A percentile compares a stretch with the other conserved stretches of the same genome.
phyloP scores from a whole-genome alignment of 2,888 invertebrate genomes.

The Pimpla rufipes region DNA sequence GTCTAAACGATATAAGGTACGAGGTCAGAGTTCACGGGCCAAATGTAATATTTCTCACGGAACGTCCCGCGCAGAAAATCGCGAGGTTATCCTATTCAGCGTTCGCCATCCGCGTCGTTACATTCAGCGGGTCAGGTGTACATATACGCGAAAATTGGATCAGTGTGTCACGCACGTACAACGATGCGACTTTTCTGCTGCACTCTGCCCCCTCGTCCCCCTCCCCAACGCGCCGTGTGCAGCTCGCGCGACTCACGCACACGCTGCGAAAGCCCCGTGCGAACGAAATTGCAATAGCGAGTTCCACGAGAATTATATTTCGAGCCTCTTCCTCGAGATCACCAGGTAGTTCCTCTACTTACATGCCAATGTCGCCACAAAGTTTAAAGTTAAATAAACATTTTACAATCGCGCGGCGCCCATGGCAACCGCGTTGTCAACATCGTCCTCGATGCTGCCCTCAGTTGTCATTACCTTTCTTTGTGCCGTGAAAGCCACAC shows the following conservation, averaged over 20 bases:
- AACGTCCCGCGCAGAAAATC: background rate
- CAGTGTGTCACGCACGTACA: conserved; percentile 52
- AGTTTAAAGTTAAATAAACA: conserved; percentile 2
- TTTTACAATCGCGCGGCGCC: background rate
- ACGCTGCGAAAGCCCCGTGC: background rate
- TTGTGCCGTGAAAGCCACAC: conserved; percentile 20
- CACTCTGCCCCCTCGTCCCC: background rate
- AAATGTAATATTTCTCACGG: background rate
- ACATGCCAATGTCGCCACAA: background rate
- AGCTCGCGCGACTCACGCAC: background rate
- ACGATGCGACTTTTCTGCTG: conserved; percentile 21
- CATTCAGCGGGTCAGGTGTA: conserved; percentile 24
- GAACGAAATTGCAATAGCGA: conserved; percentile 8
- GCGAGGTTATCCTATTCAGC: background rate
- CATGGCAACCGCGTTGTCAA: background rate
- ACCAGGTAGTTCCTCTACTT: background rate
- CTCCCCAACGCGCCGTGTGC: background rate
- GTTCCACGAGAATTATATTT: background rate
- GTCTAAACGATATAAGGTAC: background rate
- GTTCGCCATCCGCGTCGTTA: conserved; percentile 1
- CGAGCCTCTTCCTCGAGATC: background rate
- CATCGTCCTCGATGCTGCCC: background rate
- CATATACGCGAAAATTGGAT: conserved; percentile 45
- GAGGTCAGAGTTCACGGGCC: background rate
- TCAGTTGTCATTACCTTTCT: conserved; percentile 17